Evolutionary conservation across 2,797 vertebrate species (phyloP).

Genomic region (Parambassis ranga): DNA sequence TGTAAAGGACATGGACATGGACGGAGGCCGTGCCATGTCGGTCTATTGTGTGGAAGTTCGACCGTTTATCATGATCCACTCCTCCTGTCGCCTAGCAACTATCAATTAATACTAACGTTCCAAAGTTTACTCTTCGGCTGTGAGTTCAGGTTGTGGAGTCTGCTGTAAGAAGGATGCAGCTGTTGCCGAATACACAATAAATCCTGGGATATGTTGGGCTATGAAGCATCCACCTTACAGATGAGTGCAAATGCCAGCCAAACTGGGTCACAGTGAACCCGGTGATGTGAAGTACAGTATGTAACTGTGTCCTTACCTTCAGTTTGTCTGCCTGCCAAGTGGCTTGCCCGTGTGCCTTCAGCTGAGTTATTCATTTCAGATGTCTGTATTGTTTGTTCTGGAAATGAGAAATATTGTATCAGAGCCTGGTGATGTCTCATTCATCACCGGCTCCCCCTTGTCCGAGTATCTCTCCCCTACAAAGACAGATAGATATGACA

Average conservation of each 20-base stretch:
- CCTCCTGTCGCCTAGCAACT: too few species aligned
- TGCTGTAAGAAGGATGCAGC: too few species aligned
- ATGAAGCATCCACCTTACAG: too few species aligned
- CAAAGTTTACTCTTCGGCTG: too few species aligned
- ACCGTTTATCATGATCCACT: too few species aligned
- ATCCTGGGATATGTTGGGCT: too few species aligned
- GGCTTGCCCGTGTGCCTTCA: constrained; percentile 5
- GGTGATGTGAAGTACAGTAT: not conserved
- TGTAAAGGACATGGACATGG: too few species aligned
- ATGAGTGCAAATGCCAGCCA: not conserved
- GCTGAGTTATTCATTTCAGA: constrained; percentile 61
- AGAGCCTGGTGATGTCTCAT: constrained; percentile 55
- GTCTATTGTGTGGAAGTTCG: too few species aligned
- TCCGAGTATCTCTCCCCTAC: constrained; percentile 43
- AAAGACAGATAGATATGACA: constrained; percentile 55
- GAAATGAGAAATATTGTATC: constrained; percentile 72
- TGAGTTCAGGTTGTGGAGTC: too few species aligned
- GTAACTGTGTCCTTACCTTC: constrained; percentile 4
- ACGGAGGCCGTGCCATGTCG: too few species aligned
- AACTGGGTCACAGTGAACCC: not conserved
- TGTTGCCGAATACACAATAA: too few species aligned
- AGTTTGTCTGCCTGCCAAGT: constrained; percentile 19
- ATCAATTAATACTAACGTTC: too few species aligned
- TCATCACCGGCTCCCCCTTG: constrained; percentile 63
- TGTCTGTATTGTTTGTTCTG: constrained; percentile 64